Base-by-base conservation (phyloP, 1,140 invertebrate genomes). In the Trichogramma pretiosum region DNA sequence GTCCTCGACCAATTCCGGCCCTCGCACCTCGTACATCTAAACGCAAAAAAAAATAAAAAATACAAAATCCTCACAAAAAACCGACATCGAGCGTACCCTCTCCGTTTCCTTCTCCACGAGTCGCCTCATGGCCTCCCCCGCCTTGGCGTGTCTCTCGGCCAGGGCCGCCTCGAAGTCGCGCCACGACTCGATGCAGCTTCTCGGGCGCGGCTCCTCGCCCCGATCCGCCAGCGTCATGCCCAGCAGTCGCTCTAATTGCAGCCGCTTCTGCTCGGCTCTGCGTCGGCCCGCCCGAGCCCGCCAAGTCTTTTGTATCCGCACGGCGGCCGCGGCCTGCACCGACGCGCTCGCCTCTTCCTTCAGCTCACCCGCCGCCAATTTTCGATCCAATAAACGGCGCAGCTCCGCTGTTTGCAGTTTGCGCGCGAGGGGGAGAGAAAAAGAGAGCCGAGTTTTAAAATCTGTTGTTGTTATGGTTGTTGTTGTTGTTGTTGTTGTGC, bases 1-100 rank as follows among this genome's bases (percentile, higher is more conserved):
- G 56, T 84, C 82, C 55, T 85, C 82, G 67, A 81, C 75, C 32
- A 84, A 63, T 44, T 74, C 71, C 2, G 77, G 76, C 40, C 73
- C 72, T 41, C 74, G 66, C 3, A 77, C 61, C 60, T 71, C 69
- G 33, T 78, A 53, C 10, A 68, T 21, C 68, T 68, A 13, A 5
- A 7, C 24, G 24, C 24, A 11, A n/a, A n/a, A n/a, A n/a, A n/a
- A n/a, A n/a, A n/a, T n/a, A n/a, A n/a, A n/a, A n/a, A n/a, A n/a
- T n/a, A n/a, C n/a, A n/a, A n/a, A n/a, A n/a, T n/a, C n/a, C n/a
- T n/a, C n/a, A n/a, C n/a, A 33, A 33, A 33, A 33, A 16, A 33
- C 4, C 5, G 16, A n/a, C 32, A 33, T 33, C 16, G 13, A 11
- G 17, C n/a, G 5, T 18, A 37, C 34, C 4, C 13, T 37, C 18